Base-by-base conservation (phyloP, 2,888 invertebrate species). In the Parasteatoda lunata region DNA sequence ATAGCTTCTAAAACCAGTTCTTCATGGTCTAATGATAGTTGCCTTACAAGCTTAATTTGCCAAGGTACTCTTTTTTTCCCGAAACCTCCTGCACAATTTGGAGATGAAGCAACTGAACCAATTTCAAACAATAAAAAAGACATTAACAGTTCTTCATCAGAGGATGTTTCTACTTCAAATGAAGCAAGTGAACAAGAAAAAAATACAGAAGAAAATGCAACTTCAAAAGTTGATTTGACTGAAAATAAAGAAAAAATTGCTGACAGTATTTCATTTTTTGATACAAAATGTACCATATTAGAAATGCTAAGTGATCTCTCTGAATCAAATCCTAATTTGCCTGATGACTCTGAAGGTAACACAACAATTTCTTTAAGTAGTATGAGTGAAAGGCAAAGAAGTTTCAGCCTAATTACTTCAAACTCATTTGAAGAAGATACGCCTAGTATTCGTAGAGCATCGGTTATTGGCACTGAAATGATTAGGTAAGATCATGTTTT, bases 381-480 rank as follows among this genome's bases (percentile, higher is more conserved):
- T 76, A 30, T 5, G 49, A 52, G 59, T 72, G 88, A 88, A 72
- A 77, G 81, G 11, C 73, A 77, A 84, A 73, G 81, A 69, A 84
- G 77, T 59, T 81, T 72, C 47, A 84, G 73, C 48, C 70, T 84
- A n/a, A 71, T 64, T 69, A 75, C 72, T 64, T 66, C 64, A 71
- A 72, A 75, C 48, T 66, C 78, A 51, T 59, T 45, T 73, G 68
- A 75, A 89, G 89, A 90, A 90, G 89, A 84, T 89, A 72, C 76
- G n/a, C 78, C 88, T 72, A 88, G 84, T 79, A 49, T 88, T 48
- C 88, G 89, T 48, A 79, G 90, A 71, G 83, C 88, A 48, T 90
- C 90, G 70, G 88, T 89, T 54, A 89, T 90, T 84, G 91, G 90
- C 11, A 90, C 91, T 77, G 91, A 91, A 79, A 90, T 91, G 73